Evolutionary conservation across 2,888 invertebrate species (phyloP).

Genomic region (Hyles lineata): DNA sequence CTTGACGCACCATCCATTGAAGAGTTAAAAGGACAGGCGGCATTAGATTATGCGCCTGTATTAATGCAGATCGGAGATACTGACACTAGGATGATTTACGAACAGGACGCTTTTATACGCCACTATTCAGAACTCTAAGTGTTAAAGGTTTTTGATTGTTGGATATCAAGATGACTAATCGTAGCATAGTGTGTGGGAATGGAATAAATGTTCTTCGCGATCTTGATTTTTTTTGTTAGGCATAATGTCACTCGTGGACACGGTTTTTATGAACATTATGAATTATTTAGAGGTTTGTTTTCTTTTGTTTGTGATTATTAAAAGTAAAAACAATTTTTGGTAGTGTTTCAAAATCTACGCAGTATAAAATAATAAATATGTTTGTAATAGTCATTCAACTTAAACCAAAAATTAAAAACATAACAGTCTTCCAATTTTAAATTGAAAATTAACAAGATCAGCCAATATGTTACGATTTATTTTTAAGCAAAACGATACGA

Average conservation of each 20-base stretch:
- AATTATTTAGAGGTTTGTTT: not conserved
- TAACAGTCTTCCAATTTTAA: not conserved
- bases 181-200: not conserved
- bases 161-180: constrained; percentile 25
- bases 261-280: not conserved
- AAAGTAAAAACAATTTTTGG: not conserved
- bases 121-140: constrained; percentile 26
- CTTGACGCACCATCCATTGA: constrained; percentile 70
- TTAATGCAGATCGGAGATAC: constrained; percentile 50
- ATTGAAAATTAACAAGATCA: not conserved
- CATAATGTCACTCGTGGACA: not conserved
- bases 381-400: not conserved
- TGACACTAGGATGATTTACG: constrained; percentile 56
- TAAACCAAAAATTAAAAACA: not conserved
- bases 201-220: not conserved
- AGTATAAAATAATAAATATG: not conserved
- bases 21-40: constrained; percentile 60
- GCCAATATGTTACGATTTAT: constrained; percentile 3
- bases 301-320: not conserved
- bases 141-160: constrained; percentile 38
- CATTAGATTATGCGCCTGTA: constrained; percentile 55
- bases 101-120: constrained; percentile 44
- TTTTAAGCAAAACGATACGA: not conserved
- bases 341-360: too few relatives aligned
- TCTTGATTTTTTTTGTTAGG: not conserved